Conservation (phyloP, 2,113 vertebrate species). For the Lathamus discolor region DNA sequence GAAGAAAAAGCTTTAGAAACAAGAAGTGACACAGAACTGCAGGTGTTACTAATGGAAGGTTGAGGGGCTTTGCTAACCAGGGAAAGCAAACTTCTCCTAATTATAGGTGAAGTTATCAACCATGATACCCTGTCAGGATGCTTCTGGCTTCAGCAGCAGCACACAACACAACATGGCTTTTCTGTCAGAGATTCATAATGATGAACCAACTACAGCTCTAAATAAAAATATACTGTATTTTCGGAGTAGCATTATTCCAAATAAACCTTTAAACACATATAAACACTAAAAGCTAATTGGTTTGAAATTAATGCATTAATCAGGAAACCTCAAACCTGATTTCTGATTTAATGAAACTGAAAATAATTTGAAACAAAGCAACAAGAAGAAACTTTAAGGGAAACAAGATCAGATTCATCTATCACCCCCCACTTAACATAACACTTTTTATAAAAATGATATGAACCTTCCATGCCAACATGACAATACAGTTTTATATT, state of each 20-base stretch:
- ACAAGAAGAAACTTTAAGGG: background rate
- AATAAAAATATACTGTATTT: background rate
- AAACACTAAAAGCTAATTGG: background rate
- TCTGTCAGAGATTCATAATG: background rate
- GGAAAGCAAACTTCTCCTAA: background rate
- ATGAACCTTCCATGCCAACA: background rate
- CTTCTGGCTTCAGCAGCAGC: background rate
- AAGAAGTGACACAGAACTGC: background rate
- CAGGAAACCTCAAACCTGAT: background rate
- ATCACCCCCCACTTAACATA: background rate
- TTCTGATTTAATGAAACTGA: background rate
- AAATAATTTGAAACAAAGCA: background rate
- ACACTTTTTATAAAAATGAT: background rate
- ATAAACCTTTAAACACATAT: background rate
- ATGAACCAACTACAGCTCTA: background rate
- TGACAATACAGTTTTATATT: background rate
- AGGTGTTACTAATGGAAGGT: background rate
- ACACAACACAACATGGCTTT: fast-evolving
- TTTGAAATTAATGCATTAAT: background rate
- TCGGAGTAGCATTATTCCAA: background rate
- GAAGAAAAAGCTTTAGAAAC: background rate
- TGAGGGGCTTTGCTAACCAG: background rate
- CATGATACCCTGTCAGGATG: background rate
- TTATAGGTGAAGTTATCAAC: background rate
- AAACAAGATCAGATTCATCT: background rate